Evolutionary conservation across 2,888 invertebrate species (phyloP).

Genomic region (Calameuta pallipes): DNA sequence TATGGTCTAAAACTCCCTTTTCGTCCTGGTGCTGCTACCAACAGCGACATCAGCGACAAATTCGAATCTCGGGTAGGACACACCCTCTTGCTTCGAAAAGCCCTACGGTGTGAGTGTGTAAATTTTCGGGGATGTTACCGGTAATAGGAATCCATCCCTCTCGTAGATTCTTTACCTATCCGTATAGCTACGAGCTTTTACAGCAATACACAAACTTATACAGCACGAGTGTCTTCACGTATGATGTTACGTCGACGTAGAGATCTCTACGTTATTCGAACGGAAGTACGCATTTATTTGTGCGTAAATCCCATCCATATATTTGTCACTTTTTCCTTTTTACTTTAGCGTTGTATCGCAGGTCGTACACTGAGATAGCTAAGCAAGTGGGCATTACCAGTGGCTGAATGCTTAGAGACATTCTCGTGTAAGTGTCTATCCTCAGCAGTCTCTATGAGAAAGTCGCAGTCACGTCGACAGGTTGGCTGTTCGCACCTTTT

Average conservation of each 20-base stretch:
- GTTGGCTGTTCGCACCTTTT: background rate
- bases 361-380: no score
- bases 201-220: background rate
- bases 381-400: no score
- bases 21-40: background rate
- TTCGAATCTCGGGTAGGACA: background rate
- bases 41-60: background rate
- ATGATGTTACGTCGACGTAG: background rate
- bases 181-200: background rate
- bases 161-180: background rate
- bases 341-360: no score
- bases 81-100: background rate
- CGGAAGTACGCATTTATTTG: no score
- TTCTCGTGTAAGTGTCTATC: no score
- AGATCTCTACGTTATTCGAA: no score
- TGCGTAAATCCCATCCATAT: no score
- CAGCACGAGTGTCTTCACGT: background rate
- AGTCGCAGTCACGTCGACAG: background rate
- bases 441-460: background rate
- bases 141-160: background rate
- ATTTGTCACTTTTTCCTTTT: no score
- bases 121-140: background rate
- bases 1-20: conserved; percentile 9
- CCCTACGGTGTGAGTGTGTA: background rate
- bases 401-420: no score